Conservation (phyloP, 2,888 invertebrate species). For the Leptinotarsa juncta region DNA sequence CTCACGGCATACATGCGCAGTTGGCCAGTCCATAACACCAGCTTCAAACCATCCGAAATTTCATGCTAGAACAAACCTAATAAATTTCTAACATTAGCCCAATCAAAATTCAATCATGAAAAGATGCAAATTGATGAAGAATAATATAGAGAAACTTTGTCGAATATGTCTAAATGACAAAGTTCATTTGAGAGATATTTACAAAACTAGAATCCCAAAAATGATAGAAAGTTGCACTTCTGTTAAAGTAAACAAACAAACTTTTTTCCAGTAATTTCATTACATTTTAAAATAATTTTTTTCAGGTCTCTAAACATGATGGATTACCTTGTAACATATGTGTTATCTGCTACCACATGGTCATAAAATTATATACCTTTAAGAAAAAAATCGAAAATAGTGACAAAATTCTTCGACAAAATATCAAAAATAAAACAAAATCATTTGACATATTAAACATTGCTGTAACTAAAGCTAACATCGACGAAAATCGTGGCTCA, state of each 20-base stretch:
- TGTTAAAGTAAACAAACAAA: slow-evolving; percentile 54
- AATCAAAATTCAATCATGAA: neutral
- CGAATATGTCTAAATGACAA: slow-evolving; percentile 59
- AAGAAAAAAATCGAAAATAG: slow-evolving; percentile 63
- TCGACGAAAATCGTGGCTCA: slow-evolving; percentile 45
- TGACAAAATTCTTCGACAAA: slow-evolving; percentile 59
- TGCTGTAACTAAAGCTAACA: slow-evolving; percentile 57
- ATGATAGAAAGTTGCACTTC: slow-evolving; percentile 60
- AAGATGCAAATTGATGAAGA: neutral
- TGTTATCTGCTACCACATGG: slow-evolving; percentile 62
- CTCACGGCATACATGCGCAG: too few species aligned
- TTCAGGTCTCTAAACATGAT: slow-evolving; percentile 61
- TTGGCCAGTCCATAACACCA: too few species aligned
- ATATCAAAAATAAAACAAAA: slow-evolving; percentile 45
- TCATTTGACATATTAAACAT: slow-evolving; percentile 56
- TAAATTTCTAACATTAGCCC: too few species aligned
- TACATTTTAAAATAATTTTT: neutral
- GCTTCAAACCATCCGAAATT: too few species aligned
- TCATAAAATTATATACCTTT: slow-evolving; percentile 63
- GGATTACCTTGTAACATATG: slow-evolving; percentile 64
- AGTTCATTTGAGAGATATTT: slow-evolving; percentile 56
- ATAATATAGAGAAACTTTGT: slow-evolving; percentile 54
- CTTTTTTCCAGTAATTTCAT: neutral
- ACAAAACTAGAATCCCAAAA: slow-evolving; percentile 57
- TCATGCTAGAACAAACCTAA: too few species aligned